Conservation (phyloP, 2,888 invertebrate genomes). For the Apamea anceps region DNA sequence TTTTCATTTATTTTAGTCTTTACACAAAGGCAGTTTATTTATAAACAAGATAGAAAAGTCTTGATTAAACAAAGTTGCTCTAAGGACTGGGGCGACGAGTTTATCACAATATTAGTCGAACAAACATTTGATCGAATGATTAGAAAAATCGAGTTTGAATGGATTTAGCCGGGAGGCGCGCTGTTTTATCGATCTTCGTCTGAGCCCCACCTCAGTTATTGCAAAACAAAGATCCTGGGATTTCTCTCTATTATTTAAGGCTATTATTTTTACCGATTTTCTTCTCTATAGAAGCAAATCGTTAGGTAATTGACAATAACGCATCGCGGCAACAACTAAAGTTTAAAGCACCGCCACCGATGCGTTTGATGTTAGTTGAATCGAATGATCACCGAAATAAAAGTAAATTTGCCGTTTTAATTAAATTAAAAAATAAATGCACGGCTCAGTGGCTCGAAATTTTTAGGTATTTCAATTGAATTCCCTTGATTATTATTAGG, state of each 20-base stretch:
- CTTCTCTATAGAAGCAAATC: not conserved
- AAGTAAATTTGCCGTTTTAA: not conserved
- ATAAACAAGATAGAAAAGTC: slow-evolving; percentile 24
- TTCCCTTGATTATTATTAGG: not conserved
- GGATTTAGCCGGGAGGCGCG: not conserved
- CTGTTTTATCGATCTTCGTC: slow-evolving; percentile 6
- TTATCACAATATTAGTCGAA: slow-evolving; percentile 44
- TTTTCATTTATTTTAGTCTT: slow-evolving; percentile 1
- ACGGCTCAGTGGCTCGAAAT: not conserved
- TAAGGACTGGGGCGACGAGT: slow-evolving; percentile 13
- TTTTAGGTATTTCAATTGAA: not conserved
- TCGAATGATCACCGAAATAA: not conserved
- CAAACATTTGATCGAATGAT: slow-evolving; percentile 57
- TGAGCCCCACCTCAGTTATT: not conserved
- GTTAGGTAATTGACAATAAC: not conserved
- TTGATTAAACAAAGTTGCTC: slow-evolving; percentile 34
- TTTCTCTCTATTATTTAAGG: not conserved
- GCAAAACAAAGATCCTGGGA: not conserved
- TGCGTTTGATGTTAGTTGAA: not conserved
- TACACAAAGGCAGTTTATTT: slow-evolving; percentile 1
- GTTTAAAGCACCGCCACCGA: not conserved
- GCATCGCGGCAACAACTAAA: not conserved
- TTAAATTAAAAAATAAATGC: not conserved
- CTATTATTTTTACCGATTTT: no score
- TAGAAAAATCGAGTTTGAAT: slow-evolving; percentile 44